Percentiles rank a stretch among this genome's conserved stretches.
Evolutionary conservation across 2,797 vertebrate genomes (phyloP).

Genomic region (Mormyrops boulengeri): DNA sequence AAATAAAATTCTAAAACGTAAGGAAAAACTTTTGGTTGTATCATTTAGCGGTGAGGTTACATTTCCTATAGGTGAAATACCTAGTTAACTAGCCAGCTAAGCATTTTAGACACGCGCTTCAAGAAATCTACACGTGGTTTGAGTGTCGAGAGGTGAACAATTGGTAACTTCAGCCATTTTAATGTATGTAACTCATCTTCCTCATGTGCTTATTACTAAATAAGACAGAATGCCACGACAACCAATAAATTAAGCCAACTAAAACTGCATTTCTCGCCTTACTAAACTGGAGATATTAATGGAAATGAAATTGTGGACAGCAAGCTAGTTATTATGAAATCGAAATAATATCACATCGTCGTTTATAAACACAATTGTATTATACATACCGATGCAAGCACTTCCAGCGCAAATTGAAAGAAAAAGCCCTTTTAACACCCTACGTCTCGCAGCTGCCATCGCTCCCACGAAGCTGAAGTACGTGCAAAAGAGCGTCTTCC

Average conservation of each 20-base stretch:
- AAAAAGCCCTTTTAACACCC: background rate
- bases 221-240: background rate
- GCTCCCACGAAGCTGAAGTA: background rate
- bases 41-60: background rate
- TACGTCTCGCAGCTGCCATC: background rate
- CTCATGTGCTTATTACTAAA: background rate
- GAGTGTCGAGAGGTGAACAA: background rate
- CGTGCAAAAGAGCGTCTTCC: background rate
- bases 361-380: background rate
- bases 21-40: background rate
- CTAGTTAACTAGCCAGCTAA: background rate
- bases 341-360: background rate
- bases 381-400: background rate
- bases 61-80: background rate
- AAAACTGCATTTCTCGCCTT: background rate
- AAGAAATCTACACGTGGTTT: background rate
- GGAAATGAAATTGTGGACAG: background rate
- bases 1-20: background rate
- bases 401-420: background rate
- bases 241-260: background rate
- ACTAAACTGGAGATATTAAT: background rate
- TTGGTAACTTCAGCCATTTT: background rate
- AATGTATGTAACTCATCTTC: background rate
- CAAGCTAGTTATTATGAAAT: background rate
- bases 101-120: background rate